Evolutionary conservation across 2,888 invertebrate species (phyloP).

Genomic region (Tiliacea citrago): DNA sequence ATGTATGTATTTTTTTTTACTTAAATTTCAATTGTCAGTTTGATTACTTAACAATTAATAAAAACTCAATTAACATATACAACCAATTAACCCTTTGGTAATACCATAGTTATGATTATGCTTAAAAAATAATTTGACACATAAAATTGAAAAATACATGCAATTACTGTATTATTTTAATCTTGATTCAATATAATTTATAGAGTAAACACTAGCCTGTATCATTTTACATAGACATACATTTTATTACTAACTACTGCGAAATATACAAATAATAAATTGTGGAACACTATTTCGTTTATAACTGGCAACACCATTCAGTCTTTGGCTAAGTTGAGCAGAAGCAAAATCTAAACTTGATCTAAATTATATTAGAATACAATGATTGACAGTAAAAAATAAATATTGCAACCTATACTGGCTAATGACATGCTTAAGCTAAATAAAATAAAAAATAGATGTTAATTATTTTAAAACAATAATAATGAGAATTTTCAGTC

Average conservation of each 20-base stretch:
- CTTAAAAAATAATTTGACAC: constrained; percentile 18
- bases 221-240: constrained; percentile 35
- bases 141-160: constrained; percentile 43
- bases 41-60: background rate
- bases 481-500: constrained; percentile 25
- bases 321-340: constrained; percentile 88
- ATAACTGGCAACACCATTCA: constrained; percentile 73
- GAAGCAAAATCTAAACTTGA: constrained; percentile 65
- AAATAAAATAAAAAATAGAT: background rate
- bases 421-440: constrained; percentile 37
- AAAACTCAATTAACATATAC: constrained; percentile 15
- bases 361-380: constrained; percentile 37
- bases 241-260: constrained; percentile 34
- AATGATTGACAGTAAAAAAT: constrained; percentile 6
- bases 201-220: constrained; percentile 31
- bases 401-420: constrained; percentile 26
- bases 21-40: background rate
- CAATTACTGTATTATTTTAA: constrained; percentile 16
- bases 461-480: constrained; percentile 1
- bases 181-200: constrained; percentile 12
- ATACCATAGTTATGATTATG: constrained; percentile 1
- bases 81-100: constrained; percentile 25
- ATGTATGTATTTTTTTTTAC: background rate
- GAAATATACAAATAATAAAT: constrained; percentile 55
- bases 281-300: constrained; percentile 58